These are phyloP conservation scores for Arbacia lixula DNA, from an alignment of 53 echinoderm and acorn worm species.

Conservation along the genomic window DNA sequence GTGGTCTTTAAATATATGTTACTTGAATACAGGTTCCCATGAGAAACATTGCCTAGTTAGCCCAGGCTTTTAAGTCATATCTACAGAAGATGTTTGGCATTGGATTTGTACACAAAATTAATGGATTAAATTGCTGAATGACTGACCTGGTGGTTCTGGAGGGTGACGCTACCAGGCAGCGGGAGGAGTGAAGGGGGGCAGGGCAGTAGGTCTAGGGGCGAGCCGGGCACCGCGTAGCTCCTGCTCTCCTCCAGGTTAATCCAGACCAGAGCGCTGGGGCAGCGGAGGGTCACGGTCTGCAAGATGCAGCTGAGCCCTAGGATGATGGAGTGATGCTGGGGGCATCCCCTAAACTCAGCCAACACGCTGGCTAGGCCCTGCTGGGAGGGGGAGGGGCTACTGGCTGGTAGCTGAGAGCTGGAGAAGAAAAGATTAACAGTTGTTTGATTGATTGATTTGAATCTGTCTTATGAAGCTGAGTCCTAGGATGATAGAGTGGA, in stretches of 20 bases:
- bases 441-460: too few relatives aligned
- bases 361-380: conserved; percentile 74
- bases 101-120: too few relatives aligned
- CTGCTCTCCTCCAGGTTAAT: conserved; percentile 91
- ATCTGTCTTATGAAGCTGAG: conserved; percentile 86
- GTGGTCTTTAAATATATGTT: too few relatives aligned
- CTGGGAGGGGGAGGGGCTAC: conserved; percentile 52
- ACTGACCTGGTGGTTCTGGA: conserved; percentile 95
- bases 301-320: conserved; percentile 84
- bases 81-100: too few relatives aligned
- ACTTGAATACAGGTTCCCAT: too few relatives aligned
- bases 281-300: conserved; percentile 84
- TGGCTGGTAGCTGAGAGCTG: conserved; percentile 48
- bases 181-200: conserved; percentile 96
- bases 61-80: too few relatives aligned
- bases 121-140: too few relatives aligned
- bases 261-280: conserved; percentile 98
- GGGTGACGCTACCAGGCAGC: conserved; percentile 70
- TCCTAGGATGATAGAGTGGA: conserved; percentile 85
- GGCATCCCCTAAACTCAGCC: conserved; percentile 91
- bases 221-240: conserved; percentile 77
- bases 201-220: conserved; percentile 92
- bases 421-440: too few relatives aligned
- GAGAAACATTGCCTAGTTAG: too few relatives aligned
- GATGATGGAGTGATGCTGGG: conserved; percentile 93